phyloP scores from a whole-genome alignment of 2,888 invertebrate genomes.

The Acleris sparsana region DNA sequence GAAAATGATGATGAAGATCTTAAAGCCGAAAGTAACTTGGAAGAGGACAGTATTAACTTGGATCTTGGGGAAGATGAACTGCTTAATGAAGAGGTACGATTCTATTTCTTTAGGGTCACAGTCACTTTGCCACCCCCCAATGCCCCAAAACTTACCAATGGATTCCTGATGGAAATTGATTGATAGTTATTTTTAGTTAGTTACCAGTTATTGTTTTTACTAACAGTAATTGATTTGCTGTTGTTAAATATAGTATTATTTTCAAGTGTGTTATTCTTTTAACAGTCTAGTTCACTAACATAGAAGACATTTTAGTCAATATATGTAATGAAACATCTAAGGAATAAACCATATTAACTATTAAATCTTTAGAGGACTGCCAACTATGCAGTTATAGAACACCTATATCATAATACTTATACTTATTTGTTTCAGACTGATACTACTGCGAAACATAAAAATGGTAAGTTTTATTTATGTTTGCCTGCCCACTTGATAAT shows the following conservation, averaged over 20 bases:
- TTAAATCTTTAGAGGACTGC: slow-evolving; percentile 46
- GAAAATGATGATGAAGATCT: slow-evolving; percentile 64
- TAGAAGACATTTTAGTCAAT: neutral
- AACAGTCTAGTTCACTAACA: slow-evolving; percentile 56
- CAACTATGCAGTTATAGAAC: slow-evolving; percentile 34
- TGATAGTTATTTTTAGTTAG: slow-evolving; percentile 43
- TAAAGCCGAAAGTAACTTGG: slow-evolving; percentile 83
- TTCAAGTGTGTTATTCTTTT: slow-evolving; percentile 51
- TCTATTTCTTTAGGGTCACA: slow-evolving; percentile 76
- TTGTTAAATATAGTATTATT: slow-evolving; percentile 42
- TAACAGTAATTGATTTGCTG: slow-evolving; percentile 39
- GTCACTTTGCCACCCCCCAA: slow-evolving; percentile 59
- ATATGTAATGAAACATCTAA: neutral
- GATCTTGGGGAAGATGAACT: slow-evolving; percentile 92
- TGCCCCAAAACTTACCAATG: slow-evolving; percentile 59
- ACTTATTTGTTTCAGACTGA: slow-evolving; percentile 77
- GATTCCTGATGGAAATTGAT: slow-evolving; percentile 72
- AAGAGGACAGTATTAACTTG: slow-evolving; percentile 91
- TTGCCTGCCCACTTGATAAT: neutral
- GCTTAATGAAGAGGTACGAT: slow-evolving; percentile 89
- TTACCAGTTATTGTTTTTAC: slow-evolving; percentile 42
- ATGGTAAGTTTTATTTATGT: slow-evolving; percentile 75
- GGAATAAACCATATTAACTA: slow-evolving; percentile 38
- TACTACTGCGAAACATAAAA: slow-evolving; percentile 79
- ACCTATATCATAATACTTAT: slow-evolving; percentile 45